phyloP scores from a whole-genome alignment of 2,888 invertebrate species.

The Lycaena phlaeas region DNA sequence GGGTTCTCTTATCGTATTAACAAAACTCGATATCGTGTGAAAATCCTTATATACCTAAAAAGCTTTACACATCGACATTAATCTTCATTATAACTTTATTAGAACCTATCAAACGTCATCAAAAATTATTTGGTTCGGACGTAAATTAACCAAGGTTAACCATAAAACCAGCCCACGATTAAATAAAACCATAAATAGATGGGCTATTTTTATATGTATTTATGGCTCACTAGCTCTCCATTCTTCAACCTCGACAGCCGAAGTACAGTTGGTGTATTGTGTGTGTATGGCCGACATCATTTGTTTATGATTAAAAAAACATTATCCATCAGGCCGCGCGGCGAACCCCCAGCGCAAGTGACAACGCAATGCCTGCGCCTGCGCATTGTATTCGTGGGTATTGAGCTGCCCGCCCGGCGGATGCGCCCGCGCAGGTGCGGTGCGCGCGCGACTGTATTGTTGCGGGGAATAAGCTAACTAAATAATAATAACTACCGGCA shows the following conservation, averaged over 20 bases:
- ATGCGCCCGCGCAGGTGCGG: constrained; percentile 8
- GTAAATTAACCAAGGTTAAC: background rate
- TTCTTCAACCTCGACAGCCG: background rate
- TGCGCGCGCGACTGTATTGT: background rate
- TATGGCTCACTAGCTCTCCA: too few relatives aligned
- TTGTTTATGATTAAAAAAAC: constrained; percentile 23
- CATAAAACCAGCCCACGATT: background rate
- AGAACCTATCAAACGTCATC: too few relatives aligned
- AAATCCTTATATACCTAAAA: too few relatives aligned
- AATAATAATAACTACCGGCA: too few relatives aligned
- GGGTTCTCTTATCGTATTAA: too few relatives aligned
- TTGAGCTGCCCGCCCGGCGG: constrained; percentile 41
- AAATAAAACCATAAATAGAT: background rate
- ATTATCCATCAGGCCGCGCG: constrained; percentile 54
- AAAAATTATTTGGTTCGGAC: too few relatives aligned
- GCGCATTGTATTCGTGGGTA: constrained; percentile 46
- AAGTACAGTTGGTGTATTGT: background rate
- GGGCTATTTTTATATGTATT: background rate
- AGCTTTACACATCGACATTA: too few relatives aligned
- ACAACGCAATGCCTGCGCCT: constrained; percentile 51
- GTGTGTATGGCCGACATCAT: constrained; percentile 13
- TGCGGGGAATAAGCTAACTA: too few relatives aligned
- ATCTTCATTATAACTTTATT: too few relatives aligned
- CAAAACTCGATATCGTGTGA: too few relatives aligned
- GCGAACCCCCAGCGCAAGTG: constrained; percentile 48